Conservation (phyloP, 2,797 vertebrate genomes). For the Eulemur mongoz region DNA sequence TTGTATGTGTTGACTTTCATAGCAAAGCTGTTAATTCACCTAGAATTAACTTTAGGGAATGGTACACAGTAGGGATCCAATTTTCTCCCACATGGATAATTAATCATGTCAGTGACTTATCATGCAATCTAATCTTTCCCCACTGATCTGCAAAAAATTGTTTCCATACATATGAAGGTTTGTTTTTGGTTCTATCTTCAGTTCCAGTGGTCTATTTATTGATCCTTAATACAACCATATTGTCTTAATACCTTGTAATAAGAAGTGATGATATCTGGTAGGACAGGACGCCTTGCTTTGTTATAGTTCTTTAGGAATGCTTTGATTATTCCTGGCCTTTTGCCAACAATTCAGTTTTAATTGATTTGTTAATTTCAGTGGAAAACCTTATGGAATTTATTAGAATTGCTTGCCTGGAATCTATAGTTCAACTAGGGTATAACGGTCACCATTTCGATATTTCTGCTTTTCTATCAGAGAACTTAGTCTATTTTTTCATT, state of each 20-base stretch:
- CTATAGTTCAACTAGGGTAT: not conserved
- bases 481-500: not conserved
- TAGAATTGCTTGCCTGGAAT: not conserved
- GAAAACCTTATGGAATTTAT: not conserved
- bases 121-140: conserved; percentile 33
- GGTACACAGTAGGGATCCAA: not conserved
- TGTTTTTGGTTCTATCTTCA: not conserved
- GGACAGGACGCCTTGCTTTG: not conserved
- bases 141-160: not conserved
- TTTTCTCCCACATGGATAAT: conserved; percentile 21
- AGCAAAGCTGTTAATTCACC: not conserved
- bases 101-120: conserved; percentile 33
- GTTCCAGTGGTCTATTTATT: not conserved
- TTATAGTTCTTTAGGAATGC: not conserved
- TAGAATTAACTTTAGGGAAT: not conserved
- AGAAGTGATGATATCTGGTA: not conserved
- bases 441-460: not conserved
- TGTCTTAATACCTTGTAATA: not conserved
- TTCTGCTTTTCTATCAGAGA: not conserved
- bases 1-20: not conserved
- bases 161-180: not conserved
- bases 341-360: not conserved
- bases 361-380: not conserved
- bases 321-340: not conserved
- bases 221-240: not conserved